Conservation (phyloP, 2,797 vertebrate species). For the Astyanax mexicanus region DNA sequence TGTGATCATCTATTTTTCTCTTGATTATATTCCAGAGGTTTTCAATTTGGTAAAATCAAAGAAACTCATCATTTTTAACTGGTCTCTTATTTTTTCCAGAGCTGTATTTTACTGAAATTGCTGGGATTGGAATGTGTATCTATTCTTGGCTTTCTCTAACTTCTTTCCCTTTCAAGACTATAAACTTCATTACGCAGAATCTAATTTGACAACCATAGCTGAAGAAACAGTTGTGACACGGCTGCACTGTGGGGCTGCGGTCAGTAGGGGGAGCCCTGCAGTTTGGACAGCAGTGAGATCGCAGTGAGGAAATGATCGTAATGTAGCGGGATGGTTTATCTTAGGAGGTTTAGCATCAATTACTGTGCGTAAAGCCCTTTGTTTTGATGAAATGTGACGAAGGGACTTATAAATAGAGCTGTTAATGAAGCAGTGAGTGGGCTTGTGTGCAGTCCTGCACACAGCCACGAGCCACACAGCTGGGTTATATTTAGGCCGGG, state of each 20-base stretch:
- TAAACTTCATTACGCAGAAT: neutral
- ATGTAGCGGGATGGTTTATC: conserved; percentile 56
- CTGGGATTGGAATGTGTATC: too few relatives aligned
- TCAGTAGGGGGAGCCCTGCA: conserved; percentile 50
- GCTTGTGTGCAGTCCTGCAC: neutral
- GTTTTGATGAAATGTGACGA: conserved; percentile 60
- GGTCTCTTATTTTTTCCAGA: too few relatives aligned
- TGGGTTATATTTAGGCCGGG: neutral
- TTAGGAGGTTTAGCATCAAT: conserved; percentile 54
- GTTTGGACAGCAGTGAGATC: neutral
- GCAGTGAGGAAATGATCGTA: conserved; percentile 48
- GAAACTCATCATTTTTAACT: too few relatives aligned
- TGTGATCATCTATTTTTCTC: too few relatives aligned
- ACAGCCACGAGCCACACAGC: conserved; percentile 32
- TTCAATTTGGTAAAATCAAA: too few relatives aligned
- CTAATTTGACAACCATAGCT: neutral
- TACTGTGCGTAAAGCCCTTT: conserved; percentile 47
- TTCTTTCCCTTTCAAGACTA: neutral
- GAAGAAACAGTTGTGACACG: neutral
- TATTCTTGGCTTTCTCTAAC: neutral
- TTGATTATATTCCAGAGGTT: too few relatives aligned
- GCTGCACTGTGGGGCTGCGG: conserved; percentile 31
- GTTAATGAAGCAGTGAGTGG: conserved; percentile 52
- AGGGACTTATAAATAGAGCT: conserved; percentile 48
- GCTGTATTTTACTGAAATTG: too few relatives aligned